Base-by-base conservation (phyloP, 2,113 vertebrate genomes). In the Gambusia holbrooki region DNA sequence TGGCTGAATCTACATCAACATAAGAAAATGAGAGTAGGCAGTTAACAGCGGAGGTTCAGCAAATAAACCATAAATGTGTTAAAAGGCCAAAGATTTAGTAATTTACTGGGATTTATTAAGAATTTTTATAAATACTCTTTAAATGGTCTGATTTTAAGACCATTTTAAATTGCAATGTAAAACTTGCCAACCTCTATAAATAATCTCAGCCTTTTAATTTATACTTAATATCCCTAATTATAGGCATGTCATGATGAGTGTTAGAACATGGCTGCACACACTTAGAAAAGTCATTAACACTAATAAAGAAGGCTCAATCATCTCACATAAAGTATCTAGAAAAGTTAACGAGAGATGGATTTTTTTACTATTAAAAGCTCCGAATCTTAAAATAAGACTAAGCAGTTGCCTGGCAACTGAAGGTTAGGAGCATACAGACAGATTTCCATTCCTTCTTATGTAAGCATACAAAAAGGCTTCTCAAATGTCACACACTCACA, bases 391-490 rank as follows among this genome's bases (percentile, higher is more conserved):
- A 87, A 77, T 28, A 69, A 87, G 82, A 77, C 83, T 75, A 42
- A 82, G 80, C 79, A 85, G 93, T 93, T 90, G 88, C 93, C 80
- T 84, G 85, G 93, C 92, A 94, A 94, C 93, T 87, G 82, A 87
- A 30, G 82, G 81, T 64, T 80, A 29, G 80, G 80, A 84, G 81
- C 83, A 75, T 27, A 66, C 72, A 79, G 87, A 87, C 65, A 84
- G 74, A 82, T 70, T 73, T 61, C 74, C 74, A 70, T 62, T 85
- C 71, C 73, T 75, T 82, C 69, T 66, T 67, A 84, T 64, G 66
- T 76, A 85, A 62, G 27, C 60, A 69, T 77, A 73, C 80, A 69
- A 88, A 88, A 87, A 89, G 69, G 69, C 71, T 77, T 87, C 76
- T 84, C 79, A 89, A 79, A 89, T 87, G 67, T 76, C 75, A 80